Conservation (phyloP, 2,113 vertebrate species). For the Pachycephala philippinensis region DNA sequence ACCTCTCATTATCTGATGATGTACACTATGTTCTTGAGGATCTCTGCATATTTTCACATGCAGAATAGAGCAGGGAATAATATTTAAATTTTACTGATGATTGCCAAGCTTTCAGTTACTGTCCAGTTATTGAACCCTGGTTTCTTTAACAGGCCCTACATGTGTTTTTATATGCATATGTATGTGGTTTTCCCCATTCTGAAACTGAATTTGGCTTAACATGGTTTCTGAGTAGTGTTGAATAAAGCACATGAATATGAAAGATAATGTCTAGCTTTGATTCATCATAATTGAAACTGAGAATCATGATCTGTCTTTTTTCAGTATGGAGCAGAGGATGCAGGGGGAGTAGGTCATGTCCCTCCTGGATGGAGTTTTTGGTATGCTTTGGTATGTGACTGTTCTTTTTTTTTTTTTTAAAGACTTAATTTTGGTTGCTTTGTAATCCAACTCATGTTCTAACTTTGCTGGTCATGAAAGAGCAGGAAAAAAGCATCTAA, state of each 20-base stretch:
- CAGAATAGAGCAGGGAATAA: neutral
- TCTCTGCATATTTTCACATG: accelerated
- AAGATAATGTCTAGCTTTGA: neutral
- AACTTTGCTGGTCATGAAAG: neutral
- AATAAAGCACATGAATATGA: neutral
- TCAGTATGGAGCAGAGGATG: constrained; percentile 87
- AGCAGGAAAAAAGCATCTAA: neutral
- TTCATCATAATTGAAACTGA: neutral
- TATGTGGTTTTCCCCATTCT: neutral
- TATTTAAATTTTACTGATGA: neutral
- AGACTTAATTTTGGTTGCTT: neutral
- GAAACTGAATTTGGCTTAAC: neutral
- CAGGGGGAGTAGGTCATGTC: constrained; percentile 87
- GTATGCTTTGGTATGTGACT: constrained; percentile 88
- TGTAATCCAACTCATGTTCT: neutral
- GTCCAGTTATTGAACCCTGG: neutral
- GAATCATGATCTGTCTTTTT: neutral
- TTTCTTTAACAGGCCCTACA: neutral
- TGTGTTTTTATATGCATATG: neutral
- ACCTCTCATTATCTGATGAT: neutral
- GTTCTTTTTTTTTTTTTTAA: neutral
- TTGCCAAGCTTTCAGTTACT: neutral
- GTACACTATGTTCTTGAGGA: neutral
- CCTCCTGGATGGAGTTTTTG: constrained; percentile 93
- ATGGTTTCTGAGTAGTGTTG: neutral